Percentiles rank a stretch among this genome's conserved stretches.
phyloP scores from a whole-genome alignment of 2,113 vertebrate genomes.

The Thalassoma bifasciatum region DNA sequence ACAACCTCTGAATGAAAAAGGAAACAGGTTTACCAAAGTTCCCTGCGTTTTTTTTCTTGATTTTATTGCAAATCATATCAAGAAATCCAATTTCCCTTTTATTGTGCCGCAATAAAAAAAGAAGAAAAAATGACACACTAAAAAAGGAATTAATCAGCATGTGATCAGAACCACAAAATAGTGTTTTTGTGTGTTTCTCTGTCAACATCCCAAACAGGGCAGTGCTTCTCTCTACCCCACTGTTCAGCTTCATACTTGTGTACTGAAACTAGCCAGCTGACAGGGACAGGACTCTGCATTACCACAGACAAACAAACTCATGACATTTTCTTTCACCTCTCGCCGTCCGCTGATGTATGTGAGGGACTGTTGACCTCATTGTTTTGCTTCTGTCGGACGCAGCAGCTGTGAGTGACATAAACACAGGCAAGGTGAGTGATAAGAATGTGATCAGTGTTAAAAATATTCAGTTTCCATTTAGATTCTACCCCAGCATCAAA shows the following conservation, averaged over 20 bases:
- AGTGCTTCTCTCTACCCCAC: not conserved
- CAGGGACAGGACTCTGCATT: constrained; percentile 37
- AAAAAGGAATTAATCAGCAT: no score
- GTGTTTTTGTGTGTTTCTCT: not conserved
- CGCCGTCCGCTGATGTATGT: constrained; percentile 6
- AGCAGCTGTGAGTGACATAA: constrained; percentile 28
- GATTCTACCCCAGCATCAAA: constrained; percentile 1
- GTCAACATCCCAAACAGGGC: not conserved
- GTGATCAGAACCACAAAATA: not conserved
- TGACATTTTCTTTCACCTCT: constrained; percentile 32
- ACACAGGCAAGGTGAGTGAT: not conserved
- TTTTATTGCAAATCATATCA: no score
- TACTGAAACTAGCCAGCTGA: constrained; percentile 22
- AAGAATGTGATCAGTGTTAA: constrained; percentile 7
- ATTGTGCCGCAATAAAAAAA: no score
- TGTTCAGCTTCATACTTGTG: constrained; percentile 11
- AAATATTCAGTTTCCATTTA: constrained; percentile 25
- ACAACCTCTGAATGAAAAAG: no score
- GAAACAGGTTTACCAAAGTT: no score
- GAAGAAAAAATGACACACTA: no score
- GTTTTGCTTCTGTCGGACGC: constrained; percentile 25
- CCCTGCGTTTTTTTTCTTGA: no score
- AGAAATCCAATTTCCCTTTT: no score
- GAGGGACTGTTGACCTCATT: constrained; percentile 4
- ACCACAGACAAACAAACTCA: constrained; percentile 41